Evolutionary conservation across 2,113 vertebrate species (phyloP), one percentile per base, ranked within the genome.

Genomic region (Tringa solitaria): DNA sequence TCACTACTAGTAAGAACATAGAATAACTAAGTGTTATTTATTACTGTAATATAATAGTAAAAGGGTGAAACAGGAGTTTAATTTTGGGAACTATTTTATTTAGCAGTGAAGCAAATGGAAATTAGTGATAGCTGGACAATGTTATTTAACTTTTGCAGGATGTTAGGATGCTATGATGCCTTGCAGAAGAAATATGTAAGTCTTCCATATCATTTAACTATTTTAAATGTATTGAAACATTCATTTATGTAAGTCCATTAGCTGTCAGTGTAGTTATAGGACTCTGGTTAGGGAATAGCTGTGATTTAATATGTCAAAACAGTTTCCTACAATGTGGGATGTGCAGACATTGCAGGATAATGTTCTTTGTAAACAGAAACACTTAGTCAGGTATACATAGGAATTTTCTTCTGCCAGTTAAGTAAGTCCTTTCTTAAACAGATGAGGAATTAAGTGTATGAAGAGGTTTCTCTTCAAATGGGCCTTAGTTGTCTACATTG

Each of bases 171-270:
- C 95, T 99, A 99, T 83, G 99, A 99, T 96, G 99, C 99, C 94
- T 98, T 99, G 92, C 98, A 99, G 97, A 99, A 97, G 95, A 99
- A 99, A 98, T 99, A 99, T 8, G 99, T 99, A 98, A 99, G 99
- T 99, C 37, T 70, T 5, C 35, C 30, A 9, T 87, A 53, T 74
- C 8, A 28, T 59, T 84, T 76, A 45, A 80, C 93, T 94, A 48
- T 75, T 51, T 89, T 73, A 76, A n/a, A 60, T 72, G 18, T 37
- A 14, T 24, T 72, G 11, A 50, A 84, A 15, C 6, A 8, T 51
- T 32, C 2, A 1, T 65, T 43, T 41, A 4, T 45, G 1, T 2
- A 16, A 53, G 39, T 27, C 22, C 5, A 0, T 45, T 30, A 6
- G 22, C 17, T 76, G 24, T 33, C 50, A 54, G 46, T 0, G 2